These are phyloP conservation scores for Columba livia DNA, from an alignment of 2,113 vertebrate genomes.

Conservation along the genomic window DNA sequence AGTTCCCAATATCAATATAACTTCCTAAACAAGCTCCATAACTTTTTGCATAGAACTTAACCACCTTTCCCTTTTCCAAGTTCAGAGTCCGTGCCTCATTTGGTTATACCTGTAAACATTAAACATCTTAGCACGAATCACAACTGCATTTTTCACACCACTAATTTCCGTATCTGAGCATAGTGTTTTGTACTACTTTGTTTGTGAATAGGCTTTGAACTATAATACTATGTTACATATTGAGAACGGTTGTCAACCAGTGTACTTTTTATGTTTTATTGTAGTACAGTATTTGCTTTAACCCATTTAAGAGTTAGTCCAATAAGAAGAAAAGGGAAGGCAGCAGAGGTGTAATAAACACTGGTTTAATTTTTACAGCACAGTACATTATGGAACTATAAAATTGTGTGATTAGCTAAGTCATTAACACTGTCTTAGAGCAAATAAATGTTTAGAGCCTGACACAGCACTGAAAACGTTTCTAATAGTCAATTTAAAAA, in stretches of 20 bases:
- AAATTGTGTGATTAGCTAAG: slow-evolving; percentile 40
- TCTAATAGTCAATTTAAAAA: slow-evolving; percentile 9
- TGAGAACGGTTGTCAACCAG: not conserved
- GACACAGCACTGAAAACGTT: not conserved
- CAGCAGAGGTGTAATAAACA: slow-evolving; percentile 47
- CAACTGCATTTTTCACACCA: no score
- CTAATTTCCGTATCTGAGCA: not conserved
- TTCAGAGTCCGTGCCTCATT: no score
- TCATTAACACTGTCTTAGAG: slow-evolving; percentile 59
- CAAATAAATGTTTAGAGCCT: slow-evolving; percentile 40
- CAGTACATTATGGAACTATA: slow-evolving; percentile 38
- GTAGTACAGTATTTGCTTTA: slow-evolving; percentile 9
- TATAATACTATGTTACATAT: not conserved
- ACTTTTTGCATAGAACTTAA: no score
- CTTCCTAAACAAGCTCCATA: no score
- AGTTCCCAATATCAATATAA: no score
- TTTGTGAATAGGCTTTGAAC: not conserved
- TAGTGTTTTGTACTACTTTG: not conserved
- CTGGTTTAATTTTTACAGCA: slow-evolving; percentile 37
- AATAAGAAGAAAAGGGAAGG: slow-evolving; percentile 7
- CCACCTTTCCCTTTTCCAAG: no score
- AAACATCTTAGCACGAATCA: no score
- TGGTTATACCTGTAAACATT: no score
- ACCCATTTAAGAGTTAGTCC: not conserved
- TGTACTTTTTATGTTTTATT: not conserved